Base-by-base conservation (phyloP, 1,140 invertebrate species). In the Myzus persicae region DNA sequence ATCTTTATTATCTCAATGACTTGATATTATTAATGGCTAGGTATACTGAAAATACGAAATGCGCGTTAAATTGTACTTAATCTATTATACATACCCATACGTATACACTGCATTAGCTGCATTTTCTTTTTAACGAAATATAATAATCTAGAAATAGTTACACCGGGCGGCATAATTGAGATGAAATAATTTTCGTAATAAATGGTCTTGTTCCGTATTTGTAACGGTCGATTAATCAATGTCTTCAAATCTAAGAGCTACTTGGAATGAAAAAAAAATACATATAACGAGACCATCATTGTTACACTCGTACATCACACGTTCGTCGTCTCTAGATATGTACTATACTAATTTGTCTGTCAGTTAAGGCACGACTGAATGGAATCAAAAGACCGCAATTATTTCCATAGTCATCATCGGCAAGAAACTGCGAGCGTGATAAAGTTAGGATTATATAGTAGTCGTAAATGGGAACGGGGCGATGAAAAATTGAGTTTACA, bases 371-470 rank as follows among this genome's bases (percentile, higher is more conserved):
- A 51, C 76, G 91, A 93, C 81, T 42, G 76, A 93, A 93, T 85
- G 91, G 91, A 93, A 93, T 93, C 91, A 93, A 84, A 93, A 93
- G 67, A 84, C 44, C 36, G 91, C 81, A 85, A 93, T 91, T 91
- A 76, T 91, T 91, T 91, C n/a, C 51, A 67, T 59, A 59, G 54
- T 90, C 89, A 89, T 90, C 24, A 89, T 90, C 24, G 54, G 22
- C 9, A 20, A 59, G 31, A 90, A 94, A 94, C 94, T 94, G 94
- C 88, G 26, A 20, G 81, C 81, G 36, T 5, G 36, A 2, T 36
- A 44, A 46, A 46, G 85, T 87, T 87, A 46, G 14, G 31, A 46
- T 87, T 36, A 76, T 31, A 44, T 87, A 20, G n/a, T 26, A 51
- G 6, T 51, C 42, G 24, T 87, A 38, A 51, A 89, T 24, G 46